Evolutionary conservation across 2,888 invertebrate genomes (phyloP), one percentile per base, ranked within the genome.

Genomic region (Blastobasis lacticolella): DNA sequence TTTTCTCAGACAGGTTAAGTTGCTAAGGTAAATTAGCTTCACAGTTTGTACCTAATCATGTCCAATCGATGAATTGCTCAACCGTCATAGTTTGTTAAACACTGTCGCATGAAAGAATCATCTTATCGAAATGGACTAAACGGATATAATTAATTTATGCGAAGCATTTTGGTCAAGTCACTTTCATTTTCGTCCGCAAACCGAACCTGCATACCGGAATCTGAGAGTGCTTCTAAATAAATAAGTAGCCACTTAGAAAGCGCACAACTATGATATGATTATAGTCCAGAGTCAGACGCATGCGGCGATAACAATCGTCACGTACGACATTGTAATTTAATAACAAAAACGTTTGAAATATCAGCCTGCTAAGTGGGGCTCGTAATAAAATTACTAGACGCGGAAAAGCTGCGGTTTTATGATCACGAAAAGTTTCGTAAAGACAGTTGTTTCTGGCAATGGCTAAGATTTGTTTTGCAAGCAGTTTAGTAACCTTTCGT

Each of bases 381-480:
- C 63, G 67, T 67, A 73, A 71, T 71, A 71, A 75, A 75, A 77
- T 69, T 67, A 61, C 62, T 63, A 58, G 76, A 73, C 71, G 73
- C 78, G 75, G 78, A 78, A 79, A 77, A 76, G 69, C 72, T 78
- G 83, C 66, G 81, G 83, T 78, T 79, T 71, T 61, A 63, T 59
- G 71, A 78, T 78, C 85, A 85, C 85, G 85, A 79, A 69, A 59
- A 71, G 70, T 87, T 85, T 83, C 84, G 85, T 60, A 84, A 87
- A 81, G 60, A 65, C 63, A 69, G 71, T 74, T 72, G 72, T 76
- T 71, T 73, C 71, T 78, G 71, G 67, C 74, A 69, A 65, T 64
- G 64, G 64, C 66, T 66, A 60, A 58, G 62, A 66, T 66, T 64
- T 61, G 60, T 82, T 80, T 73, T 67, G 82, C 69, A 83, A 87